Evolutionary conservation across 2,113 vertebrate species (phyloP).

Genomic region (Australoheros scitulus): DNA sequence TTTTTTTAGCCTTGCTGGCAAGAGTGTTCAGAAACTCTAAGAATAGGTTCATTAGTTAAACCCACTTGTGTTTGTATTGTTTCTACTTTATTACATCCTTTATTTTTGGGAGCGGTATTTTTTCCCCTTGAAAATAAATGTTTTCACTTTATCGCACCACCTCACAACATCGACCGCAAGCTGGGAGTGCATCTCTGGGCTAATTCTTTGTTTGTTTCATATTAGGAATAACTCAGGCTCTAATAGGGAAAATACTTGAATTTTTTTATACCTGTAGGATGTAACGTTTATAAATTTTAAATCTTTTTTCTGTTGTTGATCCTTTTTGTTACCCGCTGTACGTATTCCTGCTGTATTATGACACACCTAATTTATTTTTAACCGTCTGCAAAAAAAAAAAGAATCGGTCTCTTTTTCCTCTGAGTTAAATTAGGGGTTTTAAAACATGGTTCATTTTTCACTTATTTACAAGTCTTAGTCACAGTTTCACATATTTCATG

Average conservation of each 20-base stretch:
- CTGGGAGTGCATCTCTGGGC: neutral
- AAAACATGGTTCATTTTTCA: neutral
- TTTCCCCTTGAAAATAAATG: neutral
- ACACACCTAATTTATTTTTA: constrained; percentile 3
- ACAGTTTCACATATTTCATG: neutral
- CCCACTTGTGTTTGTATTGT: neutral
- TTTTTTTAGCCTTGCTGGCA: neutral
- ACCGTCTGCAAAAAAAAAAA: neutral
- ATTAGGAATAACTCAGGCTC: neutral
- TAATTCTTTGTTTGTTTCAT: neutral
- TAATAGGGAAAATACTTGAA: constrained; percentile 2
- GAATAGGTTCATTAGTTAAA: neutral
- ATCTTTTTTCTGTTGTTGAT: neutral
- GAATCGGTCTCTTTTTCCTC: neutral
- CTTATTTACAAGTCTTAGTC: neutral
- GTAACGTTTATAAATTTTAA: neutral
- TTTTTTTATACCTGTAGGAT: neutral
- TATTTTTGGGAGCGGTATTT: neutral
- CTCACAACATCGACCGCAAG: neutral
- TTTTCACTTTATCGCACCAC: neutral
- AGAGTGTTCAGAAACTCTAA: neutral
- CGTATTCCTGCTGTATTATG: neutral
- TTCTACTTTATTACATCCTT: neutral
- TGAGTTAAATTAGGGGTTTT: constrained; percentile 31
- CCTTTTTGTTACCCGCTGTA: neutral